Conservation (phyloP, 2,888 invertebrate species). For the Tachina grossa region DNA sequence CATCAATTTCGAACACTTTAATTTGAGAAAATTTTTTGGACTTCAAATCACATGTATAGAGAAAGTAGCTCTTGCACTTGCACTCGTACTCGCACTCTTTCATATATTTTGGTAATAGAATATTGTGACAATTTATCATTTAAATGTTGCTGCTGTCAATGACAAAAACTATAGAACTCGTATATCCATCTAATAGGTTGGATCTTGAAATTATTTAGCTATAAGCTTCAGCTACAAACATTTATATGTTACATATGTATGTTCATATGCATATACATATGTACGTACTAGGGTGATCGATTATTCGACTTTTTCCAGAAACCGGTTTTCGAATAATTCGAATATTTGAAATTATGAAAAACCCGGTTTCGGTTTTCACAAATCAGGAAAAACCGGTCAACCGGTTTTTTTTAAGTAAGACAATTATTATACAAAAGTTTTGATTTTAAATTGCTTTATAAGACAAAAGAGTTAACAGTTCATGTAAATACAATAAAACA, state of each 20-base stretch:
- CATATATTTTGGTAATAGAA: not conserved
- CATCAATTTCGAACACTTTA: slow-evolving; percentile 77
- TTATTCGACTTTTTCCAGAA: no score
- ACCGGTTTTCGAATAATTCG: no score
- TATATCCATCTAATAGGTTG: slow-evolving; percentile 47
- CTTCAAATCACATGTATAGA: not conserved
- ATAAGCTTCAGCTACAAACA: slow-evolving; percentile 22
- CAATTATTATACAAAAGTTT: no score
- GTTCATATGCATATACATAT: not conserved
- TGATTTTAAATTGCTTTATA: no score
- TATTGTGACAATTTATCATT: slow-evolving; percentile 70
- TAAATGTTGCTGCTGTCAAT: slow-evolving; percentile 43
- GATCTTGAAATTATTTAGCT: slow-evolving; percentile 42
- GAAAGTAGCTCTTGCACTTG: not conserved
- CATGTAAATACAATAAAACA: no score
- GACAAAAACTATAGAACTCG: slow-evolving; percentile 30
- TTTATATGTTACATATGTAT: slow-evolving; percentile 14
- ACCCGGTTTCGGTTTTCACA: no score
- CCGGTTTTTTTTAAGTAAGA: no score
- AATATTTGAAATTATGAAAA: no score
- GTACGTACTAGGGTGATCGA: no score
- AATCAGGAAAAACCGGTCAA: no score
- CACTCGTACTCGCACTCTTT: not conserved
- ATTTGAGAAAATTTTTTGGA: slow-evolving; percentile 17
- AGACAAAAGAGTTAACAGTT: no score